Evolutionary conservation across 2,797 vertebrate species (phyloP).

Genomic region (Scleropages formosus): DNA sequence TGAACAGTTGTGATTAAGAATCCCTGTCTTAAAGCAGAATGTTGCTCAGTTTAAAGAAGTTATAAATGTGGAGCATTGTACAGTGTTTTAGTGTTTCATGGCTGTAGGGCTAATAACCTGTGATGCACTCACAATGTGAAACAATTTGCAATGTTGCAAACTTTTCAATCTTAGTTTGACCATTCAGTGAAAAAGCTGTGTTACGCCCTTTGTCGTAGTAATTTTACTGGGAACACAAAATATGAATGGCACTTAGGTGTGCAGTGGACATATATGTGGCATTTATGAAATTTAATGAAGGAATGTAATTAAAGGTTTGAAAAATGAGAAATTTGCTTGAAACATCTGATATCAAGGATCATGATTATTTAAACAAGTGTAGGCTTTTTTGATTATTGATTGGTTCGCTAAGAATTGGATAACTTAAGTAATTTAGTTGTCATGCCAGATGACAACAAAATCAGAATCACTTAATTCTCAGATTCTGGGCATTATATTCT

Average conservation of each 20-base stretch:
- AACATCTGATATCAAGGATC: neutral
- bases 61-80: neutral
- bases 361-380: neutral
- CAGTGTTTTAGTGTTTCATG: neutral
- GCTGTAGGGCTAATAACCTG: neutral
- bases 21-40: too few species aligned
- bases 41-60: too few species aligned
- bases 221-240: neutral
- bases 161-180: neutral
- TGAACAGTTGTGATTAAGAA: too few species aligned
- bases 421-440: too few species aligned
- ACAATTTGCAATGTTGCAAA: neutral
- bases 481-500: too few species aligned
- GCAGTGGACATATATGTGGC: neutral
- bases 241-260: conserved; percentile 1
- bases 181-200: neutral
- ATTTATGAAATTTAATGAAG: neutral
- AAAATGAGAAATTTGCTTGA: neutral
- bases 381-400: too few species aligned
- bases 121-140: conserved; percentile 10
- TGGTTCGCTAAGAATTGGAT: too few species aligned
- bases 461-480: too few species aligned
- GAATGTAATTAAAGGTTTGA: neutral
- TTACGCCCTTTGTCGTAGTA: neutral
- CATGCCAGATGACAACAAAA: too few species aligned